A percentile compares a stretch with the other conserved stretches of the same genome.
Conservation (phyloP, 2,113 vertebrate genomes). For the Leucopternis melanops region DNA sequence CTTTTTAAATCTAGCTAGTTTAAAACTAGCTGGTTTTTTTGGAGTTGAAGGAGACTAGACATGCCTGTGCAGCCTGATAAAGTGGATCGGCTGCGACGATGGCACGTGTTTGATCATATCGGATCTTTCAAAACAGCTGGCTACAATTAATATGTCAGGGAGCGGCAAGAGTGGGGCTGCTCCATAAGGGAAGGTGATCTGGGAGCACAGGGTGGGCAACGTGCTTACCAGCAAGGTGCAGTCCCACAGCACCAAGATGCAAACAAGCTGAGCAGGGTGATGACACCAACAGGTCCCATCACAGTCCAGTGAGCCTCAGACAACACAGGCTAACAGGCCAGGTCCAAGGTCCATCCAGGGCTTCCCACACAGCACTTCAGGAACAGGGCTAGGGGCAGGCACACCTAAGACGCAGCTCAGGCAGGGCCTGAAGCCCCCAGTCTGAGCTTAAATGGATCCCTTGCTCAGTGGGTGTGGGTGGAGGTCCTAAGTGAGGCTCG, state of each 20-base stretch:
- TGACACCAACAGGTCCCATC: background rate
- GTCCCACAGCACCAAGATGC: background rate
- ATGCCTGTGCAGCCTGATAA: background rate
- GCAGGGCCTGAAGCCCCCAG: background rate
- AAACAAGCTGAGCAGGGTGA: background rate
- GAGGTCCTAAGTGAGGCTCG: background rate
- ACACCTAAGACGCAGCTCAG: background rate
- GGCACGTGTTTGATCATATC: background rate
- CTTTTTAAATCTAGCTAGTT: background rate
- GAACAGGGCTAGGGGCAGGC: background rate
- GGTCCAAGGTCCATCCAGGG: background rate
- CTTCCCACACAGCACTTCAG: background rate
- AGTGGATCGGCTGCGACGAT: background rate
- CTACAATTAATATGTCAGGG: background rate
- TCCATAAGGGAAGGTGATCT: fast-evolving
- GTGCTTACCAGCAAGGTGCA: background rate
- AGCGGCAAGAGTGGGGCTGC: background rate
- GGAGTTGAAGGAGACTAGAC: background rate
- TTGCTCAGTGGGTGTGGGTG: background rate
- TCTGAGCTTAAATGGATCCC: background rate
- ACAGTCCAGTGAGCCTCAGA: background rate
- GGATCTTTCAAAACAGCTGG: background rate
- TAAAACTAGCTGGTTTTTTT: background rate
- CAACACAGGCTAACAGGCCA: background rate
- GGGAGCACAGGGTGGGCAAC: background rate